Evolutionary conservation across 1,140 invertebrate species (phyloP), one percentile per base, ranked within the genome.

Genomic region (Musca vetustissima): DNA sequence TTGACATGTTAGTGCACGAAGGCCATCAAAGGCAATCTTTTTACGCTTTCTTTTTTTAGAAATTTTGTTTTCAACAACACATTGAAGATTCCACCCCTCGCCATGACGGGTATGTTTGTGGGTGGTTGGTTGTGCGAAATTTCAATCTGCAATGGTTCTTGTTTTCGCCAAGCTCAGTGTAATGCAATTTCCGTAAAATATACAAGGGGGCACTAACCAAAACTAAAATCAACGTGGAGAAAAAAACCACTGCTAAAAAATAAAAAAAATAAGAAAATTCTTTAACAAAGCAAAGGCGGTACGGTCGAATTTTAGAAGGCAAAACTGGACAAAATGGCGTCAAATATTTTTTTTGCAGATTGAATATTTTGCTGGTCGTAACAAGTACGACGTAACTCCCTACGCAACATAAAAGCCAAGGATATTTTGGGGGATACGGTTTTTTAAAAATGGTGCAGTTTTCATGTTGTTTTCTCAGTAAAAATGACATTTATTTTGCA

Each of bases 291-390:
- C 49, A 19, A 22, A 11, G 17, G 49, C 21, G n/a, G 49, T 52
- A 13, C 15, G n/a, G 28, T 19, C 24, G 19, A 19, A n/a, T 61
- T 61, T 36, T 11, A 61, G 19, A 59, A 59, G n/a, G 24, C 25
- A 43, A 61, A n/a, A 61, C 28, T 61, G 57, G 57, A 36, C 57
- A 61, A 61, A 61, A 61, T 61, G 57, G 57, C 57, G 57, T 61
- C 57, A 61, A 61, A 61, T 43, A 43, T 43, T 11, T 43, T 43
- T 11, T 43, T n/a, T n/a, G n/a, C 6, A 13, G 6, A 43, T 8
- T 43, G 11, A 43, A 1, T 43, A 8, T 43, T 43, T 43, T 4
- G n/a, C n/a, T n/a, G n/a, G n/a, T 36, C 17, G 32, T 61, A 8
- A 36, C 32, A 13, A n/a, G n/a, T 36, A 19, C 15, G n/a, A 28